Conservation (phyloP, 2,113 vertebrate species). For the Colaptes auratus region DNA sequence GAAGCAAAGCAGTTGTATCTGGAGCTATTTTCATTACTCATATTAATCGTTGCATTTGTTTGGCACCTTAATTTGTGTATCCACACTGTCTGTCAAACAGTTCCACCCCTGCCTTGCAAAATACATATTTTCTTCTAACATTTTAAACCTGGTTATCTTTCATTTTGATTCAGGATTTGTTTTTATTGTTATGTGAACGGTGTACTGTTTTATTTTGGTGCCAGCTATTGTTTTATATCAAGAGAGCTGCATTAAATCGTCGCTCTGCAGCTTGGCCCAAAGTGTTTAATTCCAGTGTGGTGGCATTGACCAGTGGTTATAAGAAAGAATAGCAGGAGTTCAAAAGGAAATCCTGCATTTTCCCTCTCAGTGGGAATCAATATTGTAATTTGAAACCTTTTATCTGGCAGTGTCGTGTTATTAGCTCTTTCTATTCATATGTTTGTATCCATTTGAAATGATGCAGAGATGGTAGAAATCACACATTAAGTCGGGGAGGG, state of each 20-base stretch:
- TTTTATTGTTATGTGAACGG: not conserved
- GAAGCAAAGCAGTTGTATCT: not conserved
- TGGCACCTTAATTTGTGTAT: not conserved
- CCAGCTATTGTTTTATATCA: not conserved
- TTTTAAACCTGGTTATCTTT: not conserved
- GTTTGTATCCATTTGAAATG: not conserved
- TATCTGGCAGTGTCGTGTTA: not conserved
- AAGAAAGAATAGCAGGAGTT: not conserved
- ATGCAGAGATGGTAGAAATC: not conserved
- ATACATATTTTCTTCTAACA: not conserved
- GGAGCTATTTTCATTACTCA: not conserved
- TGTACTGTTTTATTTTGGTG: not conserved
- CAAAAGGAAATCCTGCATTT: constrained; percentile 20
- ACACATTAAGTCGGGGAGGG: not conserved
- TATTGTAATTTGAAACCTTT: not conserved
- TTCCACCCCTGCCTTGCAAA: not conserved
- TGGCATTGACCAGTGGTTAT: not conserved
- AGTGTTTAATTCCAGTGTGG: constrained; percentile 15
- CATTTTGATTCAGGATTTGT: not conserved
- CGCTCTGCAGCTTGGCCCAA: not conserved
- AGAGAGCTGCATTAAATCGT: not conserved
- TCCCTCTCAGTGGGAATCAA: not conserved
- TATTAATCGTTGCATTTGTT: rapidly evolving
- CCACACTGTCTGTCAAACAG: not conserved
- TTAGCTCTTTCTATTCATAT: constrained; percentile 12